These are phyloP conservation scores for Xylophagus ater DNA, from an alignment of 2,888 invertebrate species.

Conservation along the genomic window DNA sequence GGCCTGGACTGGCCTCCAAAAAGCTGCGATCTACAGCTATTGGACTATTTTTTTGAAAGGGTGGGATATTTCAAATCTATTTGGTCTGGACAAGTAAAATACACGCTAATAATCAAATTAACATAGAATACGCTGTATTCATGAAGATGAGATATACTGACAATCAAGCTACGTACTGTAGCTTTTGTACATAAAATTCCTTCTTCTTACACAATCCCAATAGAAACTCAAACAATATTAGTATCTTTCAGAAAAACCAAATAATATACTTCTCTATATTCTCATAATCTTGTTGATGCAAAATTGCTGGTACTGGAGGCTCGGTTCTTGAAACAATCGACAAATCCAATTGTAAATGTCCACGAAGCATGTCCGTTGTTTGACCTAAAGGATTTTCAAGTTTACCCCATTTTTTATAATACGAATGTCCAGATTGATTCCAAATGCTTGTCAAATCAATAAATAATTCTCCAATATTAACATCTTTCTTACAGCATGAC, in stretches of 20 bases:
- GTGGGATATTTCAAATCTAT: too few species aligned
- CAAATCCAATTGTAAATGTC: conserved; percentile 73
- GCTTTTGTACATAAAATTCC: conserved; percentile 27
- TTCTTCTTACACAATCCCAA: neutral
- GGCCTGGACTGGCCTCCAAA: too few species aligned
- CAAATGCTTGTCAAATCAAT: conserved; percentile 61
- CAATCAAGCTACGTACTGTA: too few species aligned
- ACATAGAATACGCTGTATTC: too few species aligned
- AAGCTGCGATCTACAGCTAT: too few species aligned
- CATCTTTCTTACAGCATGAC: conserved; percentile 40
- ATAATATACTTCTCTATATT: conserved; percentile 56
- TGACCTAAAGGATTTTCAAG: conserved; percentile 52
- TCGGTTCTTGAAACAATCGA: conserved; percentile 61
- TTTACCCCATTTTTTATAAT: conserved; percentile 79
- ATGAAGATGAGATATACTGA: too few species aligned
- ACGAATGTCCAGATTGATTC: conserved; percentile 66
- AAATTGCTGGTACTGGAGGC: conserved; percentile 34
- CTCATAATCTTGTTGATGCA: conserved; percentile 47
- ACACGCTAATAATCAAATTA: too few species aligned
- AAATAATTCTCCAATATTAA: conserved; percentile 47
- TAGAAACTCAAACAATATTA: too few species aligned
- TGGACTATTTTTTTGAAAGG: too few species aligned
- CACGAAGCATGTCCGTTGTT: conserved; percentile 46
- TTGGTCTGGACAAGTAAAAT: too few species aligned
- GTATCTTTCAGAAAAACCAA: too few species aligned